These are phyloP conservation scores for Sminthurides bifidus DNA, from an alignment of 1,140 invertebrate species.

Conservation along the genomic window DNA sequence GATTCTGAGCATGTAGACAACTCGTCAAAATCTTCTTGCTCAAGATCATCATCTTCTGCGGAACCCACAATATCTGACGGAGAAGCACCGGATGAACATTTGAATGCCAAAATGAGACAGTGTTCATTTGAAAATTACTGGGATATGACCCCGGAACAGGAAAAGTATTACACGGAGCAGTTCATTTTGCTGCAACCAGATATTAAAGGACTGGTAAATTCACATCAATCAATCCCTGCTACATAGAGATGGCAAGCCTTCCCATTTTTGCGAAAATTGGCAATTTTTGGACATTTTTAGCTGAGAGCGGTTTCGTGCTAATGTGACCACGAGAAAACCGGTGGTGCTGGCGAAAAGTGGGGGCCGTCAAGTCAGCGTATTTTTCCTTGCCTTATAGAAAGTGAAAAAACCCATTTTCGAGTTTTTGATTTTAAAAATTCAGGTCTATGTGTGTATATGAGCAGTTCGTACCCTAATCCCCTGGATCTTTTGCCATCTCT, in stretches of 20 bases:
- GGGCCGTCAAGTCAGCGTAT: neutral
- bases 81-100: constrained; percentile 44
- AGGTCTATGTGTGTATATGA: neutral
- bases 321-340: no score
- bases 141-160: constrained; percentile 77
- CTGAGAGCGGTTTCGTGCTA: neutral
- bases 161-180: constrained; percentile 83
- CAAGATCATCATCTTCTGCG: constrained; percentile 22
- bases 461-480: neutral
- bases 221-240: no score
- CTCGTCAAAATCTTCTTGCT: constrained; percentile 27
- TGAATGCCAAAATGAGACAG: constrained; percentile 33
- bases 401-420: no score
- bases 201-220: constrained; percentile 55
- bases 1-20: constrained; percentile 29
- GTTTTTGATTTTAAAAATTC: no score
- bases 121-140: constrained; percentile 49
- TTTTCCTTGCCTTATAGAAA: neutral
- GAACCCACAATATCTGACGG: constrained; percentile 27
- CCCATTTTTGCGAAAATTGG: neutral
- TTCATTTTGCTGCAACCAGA: constrained; percentile 79
- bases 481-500: neutral
- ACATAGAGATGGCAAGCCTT: no score
- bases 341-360: no score
- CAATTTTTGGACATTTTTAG: constrained; percentile 5